These are phyloP conservation scores for Otus sunia DNA, from an alignment of 2,113 vertebrate genomes.

Conservation along the genomic window DNA sequence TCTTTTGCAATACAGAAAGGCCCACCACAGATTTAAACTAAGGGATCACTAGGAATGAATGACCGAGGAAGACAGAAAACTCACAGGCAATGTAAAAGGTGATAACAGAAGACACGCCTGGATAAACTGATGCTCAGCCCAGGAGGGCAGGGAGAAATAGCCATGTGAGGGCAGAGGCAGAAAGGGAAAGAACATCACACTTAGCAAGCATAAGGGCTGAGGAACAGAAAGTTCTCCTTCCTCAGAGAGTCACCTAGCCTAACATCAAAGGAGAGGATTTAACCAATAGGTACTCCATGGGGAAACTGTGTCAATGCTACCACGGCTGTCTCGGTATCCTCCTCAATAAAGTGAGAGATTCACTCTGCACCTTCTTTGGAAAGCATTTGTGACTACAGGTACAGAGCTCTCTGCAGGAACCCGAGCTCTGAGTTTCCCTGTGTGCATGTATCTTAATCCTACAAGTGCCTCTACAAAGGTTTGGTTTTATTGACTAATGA, in stretches of 20 bases:
- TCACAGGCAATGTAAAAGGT: background rate
- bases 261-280: background rate
- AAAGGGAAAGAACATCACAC: too few species aligned
- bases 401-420: background rate
- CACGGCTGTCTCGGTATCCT: rapidly evolving
- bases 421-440: background rate
- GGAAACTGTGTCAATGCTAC: rapidly evolving
- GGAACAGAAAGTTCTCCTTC: background rate
- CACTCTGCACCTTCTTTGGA: rapidly evolving
- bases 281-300: rapidly evolving
- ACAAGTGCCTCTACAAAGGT: background rate
- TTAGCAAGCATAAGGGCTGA: background rate
- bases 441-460: background rate
- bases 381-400: background rate
- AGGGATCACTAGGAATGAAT: background rate
- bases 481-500: background rate
- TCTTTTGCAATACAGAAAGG: background rate
- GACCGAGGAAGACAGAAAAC: background rate
- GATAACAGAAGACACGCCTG: rapidly evolving
- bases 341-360: background rate
- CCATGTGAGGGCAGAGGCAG: rapidly evolving
- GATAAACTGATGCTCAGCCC: background rate
- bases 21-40: background rate
- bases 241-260: background rate
- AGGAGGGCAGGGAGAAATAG: background rate